Conservation (phyloP, 2,888 invertebrate species). For the Cryptophagus acutangulus region DNA sequence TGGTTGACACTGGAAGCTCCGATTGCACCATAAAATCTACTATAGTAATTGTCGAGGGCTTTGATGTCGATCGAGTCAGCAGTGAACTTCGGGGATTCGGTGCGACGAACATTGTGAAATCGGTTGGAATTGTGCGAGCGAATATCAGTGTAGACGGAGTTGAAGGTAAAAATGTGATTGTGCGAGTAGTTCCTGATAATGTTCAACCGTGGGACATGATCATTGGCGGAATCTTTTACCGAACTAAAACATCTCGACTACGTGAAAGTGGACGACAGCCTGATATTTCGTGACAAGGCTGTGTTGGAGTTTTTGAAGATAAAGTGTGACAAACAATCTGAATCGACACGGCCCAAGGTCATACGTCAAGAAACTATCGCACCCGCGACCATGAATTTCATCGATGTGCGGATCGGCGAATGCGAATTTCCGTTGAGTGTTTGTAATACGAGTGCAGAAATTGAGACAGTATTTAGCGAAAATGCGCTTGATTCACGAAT, state of each 20-base stretch:
- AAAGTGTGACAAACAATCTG: too few species aligned
- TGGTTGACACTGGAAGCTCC: not conserved
- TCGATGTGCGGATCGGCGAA: too few species aligned
- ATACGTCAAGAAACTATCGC: too few species aligned
- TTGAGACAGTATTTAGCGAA: too few species aligned
- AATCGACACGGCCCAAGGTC: too few species aligned
- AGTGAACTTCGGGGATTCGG: not conserved
- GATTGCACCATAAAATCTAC: not conserved
- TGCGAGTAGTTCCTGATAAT: not conserved
- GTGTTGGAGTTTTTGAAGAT: not conserved
- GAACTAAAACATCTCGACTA: not conserved
- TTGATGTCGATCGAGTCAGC: not conserved
- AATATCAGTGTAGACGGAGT: not conserved
- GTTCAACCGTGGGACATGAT: not conserved
- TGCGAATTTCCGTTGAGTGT: too few species aligned
- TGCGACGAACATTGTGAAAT: not conserved
- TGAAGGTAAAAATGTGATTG: not conserved
- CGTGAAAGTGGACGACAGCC: not conserved
- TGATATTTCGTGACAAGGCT: not conserved
- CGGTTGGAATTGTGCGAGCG: not conserved
- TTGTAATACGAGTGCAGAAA: too few species aligned
- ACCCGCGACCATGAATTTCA: too few species aligned
- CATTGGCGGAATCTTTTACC: not conserved
- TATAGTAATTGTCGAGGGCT: not conserved
- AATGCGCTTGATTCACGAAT: too few species aligned